Evolutionary conservation across 2,888 invertebrate genomes (phyloP).

Genomic region (Dasypolia templi): DNA sequence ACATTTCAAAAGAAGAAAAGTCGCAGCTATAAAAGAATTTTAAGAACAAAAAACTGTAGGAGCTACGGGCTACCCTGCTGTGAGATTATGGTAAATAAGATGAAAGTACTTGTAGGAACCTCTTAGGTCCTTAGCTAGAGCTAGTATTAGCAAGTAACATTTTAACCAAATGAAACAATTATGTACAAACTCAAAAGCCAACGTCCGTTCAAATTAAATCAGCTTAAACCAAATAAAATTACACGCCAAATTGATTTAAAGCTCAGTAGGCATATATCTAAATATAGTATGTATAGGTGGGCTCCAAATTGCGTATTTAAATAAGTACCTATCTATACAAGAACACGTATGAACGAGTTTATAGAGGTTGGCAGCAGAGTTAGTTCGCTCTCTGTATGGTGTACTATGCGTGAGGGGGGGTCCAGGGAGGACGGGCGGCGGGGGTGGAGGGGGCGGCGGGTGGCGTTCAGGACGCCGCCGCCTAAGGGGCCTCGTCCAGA

Average conservation of each 20-base stretch:
- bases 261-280: constrained; percentile 68
- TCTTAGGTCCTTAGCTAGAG: background rate
- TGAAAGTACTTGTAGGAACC: background rate
- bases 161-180: constrained; percentile 53
- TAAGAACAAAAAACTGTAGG: background rate
- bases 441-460: constrained; percentile 72
- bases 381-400: constrained; percentile 89
- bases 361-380: constrained; percentile 88
- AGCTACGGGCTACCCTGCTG: background rate
- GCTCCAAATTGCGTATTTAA: constrained; percentile 88
- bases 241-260: constrained; percentile 83
- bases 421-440: constrained; percentile 72
- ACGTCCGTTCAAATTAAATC: constrained; percentile 77
- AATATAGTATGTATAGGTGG: constrained; percentile 75
- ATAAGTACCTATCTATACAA: constrained; percentile 83
- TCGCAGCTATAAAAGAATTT: background rate
- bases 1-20: background rate
- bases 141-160: constrained; percentile 30
- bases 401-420: constrained; percentile 86
- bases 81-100: background rate
- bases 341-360: constrained; percentile 84
- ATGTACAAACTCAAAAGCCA: constrained; percentile 47
- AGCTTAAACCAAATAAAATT: constrained; percentile 79
- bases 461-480: constrained; percentile 79
- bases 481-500: constrained; percentile 89